Evolutionary conservation across 2,797 vertebrate species (phyloP), one percentile per base, ranked within the genome.

Genomic region (Poeciliopsis turneri): DNA sequence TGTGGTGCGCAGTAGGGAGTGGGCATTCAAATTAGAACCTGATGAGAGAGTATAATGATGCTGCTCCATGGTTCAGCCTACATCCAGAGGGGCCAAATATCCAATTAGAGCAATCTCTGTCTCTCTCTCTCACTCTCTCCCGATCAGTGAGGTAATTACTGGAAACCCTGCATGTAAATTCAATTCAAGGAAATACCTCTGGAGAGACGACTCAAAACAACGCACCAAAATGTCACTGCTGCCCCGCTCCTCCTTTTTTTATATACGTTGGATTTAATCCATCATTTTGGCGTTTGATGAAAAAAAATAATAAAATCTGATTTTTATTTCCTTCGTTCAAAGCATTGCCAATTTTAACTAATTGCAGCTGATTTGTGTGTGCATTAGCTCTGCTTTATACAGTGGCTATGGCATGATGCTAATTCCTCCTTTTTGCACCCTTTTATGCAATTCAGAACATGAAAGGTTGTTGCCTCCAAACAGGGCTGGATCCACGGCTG

Each of bases 81-180:
- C 93, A 94, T 94, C 94, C 95, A 94, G 91, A 94, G 94, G 94
- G 91, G 93, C 92, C 92, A 95, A 94, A 95, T 95, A 93, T 92
- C 94, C 93, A 96, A 95, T 96, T 95, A 96, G 93, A 93, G 87
- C 89, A 82, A 79, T 91, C 85, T 76, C 81, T 84, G 71, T 85
- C 80, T 82, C 71, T 68, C 78, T 33, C 30, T 33, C 73, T 88
- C 78, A 66, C 74, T 72, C 47, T 85, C 77, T 71, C 75, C 70
- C 74, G 33, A 76, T 85, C 82, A 57, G 89, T 88, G 86, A 88
- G 85, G 87, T 93, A 93, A 94, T 95, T 94, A 94, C 93, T 88
- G 88, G 84, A 90, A 89, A 86, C 81, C 78, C 91, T 86, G 90
- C 90, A 92, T 92, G 90, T 93, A 92, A 94, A 93, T 93, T 93